A percentile compares a stretch with the other conserved stretches of the same genome.
phyloP scores from a whole-genome alignment of 1,140 invertebrate species.

The Drosophila burlai region DNA sequence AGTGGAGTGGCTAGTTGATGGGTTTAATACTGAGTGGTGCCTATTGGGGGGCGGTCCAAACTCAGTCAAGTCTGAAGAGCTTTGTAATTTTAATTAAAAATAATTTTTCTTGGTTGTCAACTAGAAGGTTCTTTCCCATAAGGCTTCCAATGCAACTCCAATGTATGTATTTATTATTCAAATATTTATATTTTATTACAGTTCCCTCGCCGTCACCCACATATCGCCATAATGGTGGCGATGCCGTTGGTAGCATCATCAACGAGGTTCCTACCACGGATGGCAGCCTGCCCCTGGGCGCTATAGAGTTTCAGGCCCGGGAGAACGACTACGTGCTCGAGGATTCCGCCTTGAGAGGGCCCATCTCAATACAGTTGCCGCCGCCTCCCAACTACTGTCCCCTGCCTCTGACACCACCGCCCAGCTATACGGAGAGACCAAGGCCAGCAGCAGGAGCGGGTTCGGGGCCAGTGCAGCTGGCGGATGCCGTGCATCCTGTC shows the following conservation, averaged over 20 bases:
- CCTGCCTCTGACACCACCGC: conserved; percentile 72
- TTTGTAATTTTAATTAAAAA: conserved; percentile 6
- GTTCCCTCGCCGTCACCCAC: conserved; percentile 32
- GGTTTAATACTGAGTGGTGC: neutral
- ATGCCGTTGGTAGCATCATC: conserved; percentile 15
- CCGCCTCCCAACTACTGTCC: conserved; percentile 68
- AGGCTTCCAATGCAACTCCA: too few relatives aligned
- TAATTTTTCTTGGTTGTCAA: neutral
- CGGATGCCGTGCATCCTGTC: conserved; percentile 19
- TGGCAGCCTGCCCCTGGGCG: conserved; percentile 8
- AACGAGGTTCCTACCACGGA: conserved; percentile 15
- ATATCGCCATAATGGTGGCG: conserved; percentile 41
- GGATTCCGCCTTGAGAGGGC: conserved; percentile 18
- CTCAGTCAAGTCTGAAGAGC: neutral
- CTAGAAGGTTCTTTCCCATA: too few relatives aligned
- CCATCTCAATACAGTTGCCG: conserved; percentile 32
- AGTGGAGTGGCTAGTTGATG: conserved; percentile 3
- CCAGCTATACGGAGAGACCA: conserved; percentile 68
- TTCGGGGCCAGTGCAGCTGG: neutral
- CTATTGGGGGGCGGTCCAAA: conserved; percentile 5
- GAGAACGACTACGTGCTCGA: conserved; percentile 70
- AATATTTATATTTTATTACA: neutral
- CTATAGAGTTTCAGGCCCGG: conserved; percentile 53
- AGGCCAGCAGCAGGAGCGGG: neutral
- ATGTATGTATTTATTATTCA: too few relatives aligned